Evolutionary conservation across 2,888 invertebrate species (phyloP).

Genomic region (Mamestra brassicae): DNA sequence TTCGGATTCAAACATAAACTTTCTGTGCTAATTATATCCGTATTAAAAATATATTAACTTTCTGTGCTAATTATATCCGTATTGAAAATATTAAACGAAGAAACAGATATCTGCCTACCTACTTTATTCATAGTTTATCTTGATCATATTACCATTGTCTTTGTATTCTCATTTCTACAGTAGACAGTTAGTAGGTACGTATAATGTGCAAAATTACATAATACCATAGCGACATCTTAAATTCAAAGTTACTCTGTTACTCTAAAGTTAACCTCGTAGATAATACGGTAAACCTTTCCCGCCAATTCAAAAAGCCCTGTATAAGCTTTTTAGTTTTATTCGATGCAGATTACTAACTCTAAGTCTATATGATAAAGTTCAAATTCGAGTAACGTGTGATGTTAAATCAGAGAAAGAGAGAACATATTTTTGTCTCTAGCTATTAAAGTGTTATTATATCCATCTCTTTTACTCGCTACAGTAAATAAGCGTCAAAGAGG

Average conservation of each 20-base stretch:
- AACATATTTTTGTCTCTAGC: conserved; percentile 60
- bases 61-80: too few species aligned
- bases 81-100: too few species aligned
- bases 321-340: conserved; percentile 60
- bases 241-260: conserved; percentile 22
- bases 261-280: conserved; percentile 47
- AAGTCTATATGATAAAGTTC: rapidly evolving
- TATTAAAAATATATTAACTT: neutral
- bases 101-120: neutral
- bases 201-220: neutral
- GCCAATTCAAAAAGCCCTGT: conserved; percentile 74
- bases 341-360: conserved; percentile 28
- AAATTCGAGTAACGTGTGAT: conserved; percentile 18
- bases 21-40: neutral
- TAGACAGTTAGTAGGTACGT: too few species aligned
- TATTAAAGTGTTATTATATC: conserved; percentile 68
- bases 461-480: conserved; percentile 74
- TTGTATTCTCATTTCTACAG: neutral
- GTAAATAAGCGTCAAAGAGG: conserved; percentile 33
- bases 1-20: neutral
- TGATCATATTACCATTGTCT: neutral
- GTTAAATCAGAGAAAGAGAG: conserved; percentile 53
- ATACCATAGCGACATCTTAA: conserved; percentile 17
- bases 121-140: neutral
- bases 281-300: conserved; percentile 76